These are phyloP conservation scores for Apotomis capreana DNA, from an alignment of 2,888 invertebrate species.

Conservation along the genomic window DNA sequence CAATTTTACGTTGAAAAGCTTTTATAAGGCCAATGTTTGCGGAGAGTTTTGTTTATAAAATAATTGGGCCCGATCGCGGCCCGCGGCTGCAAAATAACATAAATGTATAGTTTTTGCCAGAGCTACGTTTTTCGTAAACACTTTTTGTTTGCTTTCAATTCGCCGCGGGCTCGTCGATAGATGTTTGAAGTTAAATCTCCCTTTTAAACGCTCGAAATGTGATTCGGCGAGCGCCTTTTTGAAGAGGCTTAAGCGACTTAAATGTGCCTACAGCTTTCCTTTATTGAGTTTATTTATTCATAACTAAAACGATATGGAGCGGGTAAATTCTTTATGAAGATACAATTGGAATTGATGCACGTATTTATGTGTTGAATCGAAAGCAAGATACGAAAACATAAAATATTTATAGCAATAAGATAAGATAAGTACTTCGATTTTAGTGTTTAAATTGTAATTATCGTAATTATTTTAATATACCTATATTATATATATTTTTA, in stretches of 20 bases:
- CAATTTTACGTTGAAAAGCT: constrained; percentile 27
- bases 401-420: background rate
- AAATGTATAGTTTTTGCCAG: constrained; percentile 67
- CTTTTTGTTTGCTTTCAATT: constrained; percentile 79
- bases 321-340: background rate
- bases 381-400: background rate
- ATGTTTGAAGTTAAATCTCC: constrained; percentile 81
- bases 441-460: too few relatives aligned
- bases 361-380: too few relatives aligned
- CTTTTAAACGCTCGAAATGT: constrained; percentile 76
- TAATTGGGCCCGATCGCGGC: constrained; percentile 54
- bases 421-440: too few relatives aligned
- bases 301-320: constrained; percentile 14
- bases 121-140: constrained; percentile 75
- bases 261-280: constrained; percentile 53
- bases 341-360: background rate
- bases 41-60: constrained; percentile 42
- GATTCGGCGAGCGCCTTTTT: constrained; percentile 75
- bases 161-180: constrained; percentile 67
- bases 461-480: too few relatives aligned
- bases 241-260: constrained; percentile 64
- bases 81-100: constrained; percentile 67
- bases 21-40: constrained; percentile 25
- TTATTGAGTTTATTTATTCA: constrained; percentile 40
- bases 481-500: too few relatives aligned